These are phyloP conservation scores for Mesocentrotus franciscanus DNA, from an alignment of 53 echinoderm and acorn worm genomes.

Conservation along the genomic window DNA sequence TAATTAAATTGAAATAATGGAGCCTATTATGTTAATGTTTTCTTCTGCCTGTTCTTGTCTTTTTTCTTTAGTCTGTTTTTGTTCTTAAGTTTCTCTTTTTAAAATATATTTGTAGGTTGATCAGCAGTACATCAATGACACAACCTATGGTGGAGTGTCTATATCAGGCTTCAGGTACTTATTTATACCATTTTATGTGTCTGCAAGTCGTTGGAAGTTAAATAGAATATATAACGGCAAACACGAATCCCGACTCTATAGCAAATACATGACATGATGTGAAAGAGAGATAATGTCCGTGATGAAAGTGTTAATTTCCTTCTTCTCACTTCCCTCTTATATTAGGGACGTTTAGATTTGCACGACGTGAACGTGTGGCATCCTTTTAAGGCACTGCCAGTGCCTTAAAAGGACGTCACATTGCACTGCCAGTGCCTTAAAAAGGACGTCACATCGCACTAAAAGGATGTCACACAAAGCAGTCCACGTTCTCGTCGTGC, in stretches of 20 bases:
- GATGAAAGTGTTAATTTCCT: not conserved
- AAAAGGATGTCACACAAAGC: too few relatives aligned
- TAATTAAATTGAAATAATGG: too few relatives aligned
- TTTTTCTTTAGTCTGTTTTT: not conserved
- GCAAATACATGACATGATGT: not conserved
- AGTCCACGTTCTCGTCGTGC: too few relatives aligned
- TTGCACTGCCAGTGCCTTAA: too few relatives aligned
- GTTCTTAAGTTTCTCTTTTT: not conserved
- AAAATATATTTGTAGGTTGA: not conserved
- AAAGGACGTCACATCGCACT: too few relatives aligned
- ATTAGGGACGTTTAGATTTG: too few relatives aligned
- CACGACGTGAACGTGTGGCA: too few relatives aligned
- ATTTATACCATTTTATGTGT: not conserved
- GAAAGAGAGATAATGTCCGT: not conserved
- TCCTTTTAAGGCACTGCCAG: too few relatives aligned
- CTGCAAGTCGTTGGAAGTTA: not conserved
- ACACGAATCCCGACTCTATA: not conserved
- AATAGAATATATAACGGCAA: not conserved
- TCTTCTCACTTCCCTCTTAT: not conserved
- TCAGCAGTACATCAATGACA: not conserved
- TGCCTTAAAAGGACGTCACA: too few relatives aligned
- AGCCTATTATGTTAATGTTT: too few relatives aligned
- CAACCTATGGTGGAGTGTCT: not conserved
- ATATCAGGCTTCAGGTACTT: slow-evolving; percentile 6
- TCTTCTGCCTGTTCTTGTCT: not conserved